Conservation (phyloP, 2,888 invertebrate species). For the Eucriotettix oculatus region DNA sequence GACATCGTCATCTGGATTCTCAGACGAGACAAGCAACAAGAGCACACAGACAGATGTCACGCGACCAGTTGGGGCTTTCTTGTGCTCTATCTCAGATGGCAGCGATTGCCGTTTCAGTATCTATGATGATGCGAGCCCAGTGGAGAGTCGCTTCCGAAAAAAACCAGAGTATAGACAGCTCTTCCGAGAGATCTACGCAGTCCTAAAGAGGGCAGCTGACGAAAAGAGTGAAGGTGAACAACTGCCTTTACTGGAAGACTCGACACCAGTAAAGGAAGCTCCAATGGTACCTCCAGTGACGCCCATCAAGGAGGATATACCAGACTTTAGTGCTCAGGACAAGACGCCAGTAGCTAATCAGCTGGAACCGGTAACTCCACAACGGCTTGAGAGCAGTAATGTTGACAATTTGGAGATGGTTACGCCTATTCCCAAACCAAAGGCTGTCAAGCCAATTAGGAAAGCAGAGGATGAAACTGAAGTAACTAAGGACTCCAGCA, state of each 20-base stretch:
- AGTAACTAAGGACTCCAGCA: not conserved
- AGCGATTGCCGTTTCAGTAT: constrained; percentile 75
- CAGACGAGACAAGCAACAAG: constrained; percentile 71
- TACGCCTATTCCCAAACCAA: not conserved
- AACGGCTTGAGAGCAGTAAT: not conserved
- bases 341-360: not conserved
- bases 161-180: constrained; percentile 65
- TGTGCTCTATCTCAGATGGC: constrained; percentile 71
- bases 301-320: constrained; percentile 45
- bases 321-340: constrained; percentile 30
- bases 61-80: constrained; percentile 49
- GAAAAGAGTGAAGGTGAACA: constrained; percentile 67
- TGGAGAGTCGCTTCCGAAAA: constrained; percentile 67
- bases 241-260: constrained; percentile 51
- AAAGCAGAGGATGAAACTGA: not conserved
- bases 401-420: not conserved
- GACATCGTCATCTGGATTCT: constrained; percentile 69
- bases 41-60: constrained; percentile 64
- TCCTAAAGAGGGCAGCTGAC: constrained; percentile 66
- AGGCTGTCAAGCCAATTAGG: not conserved
- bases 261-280: constrained; percentile 24
- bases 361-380: not conserved
- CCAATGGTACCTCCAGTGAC: constrained; percentile 50
- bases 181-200: constrained; percentile 70
- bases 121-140: constrained; percentile 58